Base-by-base conservation (phyloP, 2,888 invertebrate species). In the Epinotia ramella region DNA sequence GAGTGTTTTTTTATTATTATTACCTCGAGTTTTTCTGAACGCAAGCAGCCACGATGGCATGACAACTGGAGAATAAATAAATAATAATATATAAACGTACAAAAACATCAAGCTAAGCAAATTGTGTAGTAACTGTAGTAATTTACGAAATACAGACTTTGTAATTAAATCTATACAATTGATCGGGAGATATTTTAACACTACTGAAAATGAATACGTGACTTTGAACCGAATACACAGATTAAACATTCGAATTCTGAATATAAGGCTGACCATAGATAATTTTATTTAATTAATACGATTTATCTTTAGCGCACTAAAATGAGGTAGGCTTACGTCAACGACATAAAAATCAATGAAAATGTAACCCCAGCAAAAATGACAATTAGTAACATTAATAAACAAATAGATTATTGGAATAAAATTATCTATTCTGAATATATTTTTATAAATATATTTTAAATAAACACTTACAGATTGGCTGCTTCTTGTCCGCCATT, bases 401-500 rank as follows among this genome's bases (percentile, higher is more conserved):
- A 33, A 33, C 7, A 33, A n/a, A n/a, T n/a, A n/a, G n/a, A n/a
- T n/a, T 13, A 46, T 46, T 46, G 13, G 12, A 46, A 46, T 13
- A 46, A 46, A 13, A 46, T 46, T 46, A 46, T 46, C 13, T 46
- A 46, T 13, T 33, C 33, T 33, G 12, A 44, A 44, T 11, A 46
- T 13, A 13, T 46, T 46, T 40, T 40, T 9, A 9, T 9, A 40
- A 40, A 13, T 46, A 46, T 13, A 46, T 46, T 46, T 46, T 7
- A n/a, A 53, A 7, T 53, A 53, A 53, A 28, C 11, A 76, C 75
- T 71, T 71, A 76, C 75, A 56, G 56, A 66, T 18, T 12, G 46
- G 28, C 20, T 76, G 71, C 44, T 76, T 71, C 24, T 62, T 62
- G 24, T 71, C 66, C 24, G 53, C 24, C 44, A 62, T 71, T 76